Conservation (phyloP, 2,888 invertebrate genomes). For the Ormyrus nitidulus region DNA sequence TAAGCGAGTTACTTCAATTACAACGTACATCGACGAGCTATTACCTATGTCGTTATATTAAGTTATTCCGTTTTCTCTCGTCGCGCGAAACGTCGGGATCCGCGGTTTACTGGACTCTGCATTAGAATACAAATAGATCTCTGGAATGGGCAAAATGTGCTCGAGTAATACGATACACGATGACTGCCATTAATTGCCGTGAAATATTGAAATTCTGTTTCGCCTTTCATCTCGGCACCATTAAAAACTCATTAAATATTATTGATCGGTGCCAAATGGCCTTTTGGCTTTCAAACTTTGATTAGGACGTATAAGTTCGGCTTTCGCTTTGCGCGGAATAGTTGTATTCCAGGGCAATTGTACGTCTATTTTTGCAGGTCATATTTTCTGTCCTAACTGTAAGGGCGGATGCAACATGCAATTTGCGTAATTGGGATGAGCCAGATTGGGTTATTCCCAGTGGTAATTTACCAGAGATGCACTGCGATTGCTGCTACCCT, state of each 20-base stretch:
- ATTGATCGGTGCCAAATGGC: neutral
- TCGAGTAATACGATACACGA: constrained; percentile 16
- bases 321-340: too few species aligned
- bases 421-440: constrained; percentile 9
- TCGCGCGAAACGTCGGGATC: too few species aligned
- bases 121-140: too few species aligned
- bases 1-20: too few species aligned
- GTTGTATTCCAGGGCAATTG: neutral
- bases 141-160: neutral
- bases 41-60: too few species aligned
- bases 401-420: neutral
- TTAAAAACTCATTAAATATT: constrained; percentile 12
- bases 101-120: too few species aligned
- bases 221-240: neutral
- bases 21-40: too few species aligned
- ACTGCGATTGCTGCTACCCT: too few species aligned
- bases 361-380: neutral
- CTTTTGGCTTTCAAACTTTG: neutral
- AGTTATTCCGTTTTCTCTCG: too few species aligned
- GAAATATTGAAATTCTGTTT: constrained; percentile 1
- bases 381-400: neutral
- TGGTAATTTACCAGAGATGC: too few species aligned
- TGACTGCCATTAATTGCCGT: constrained; percentile 20
- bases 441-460: too few species aligned
- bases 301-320: too few species aligned